A percentile compares a stretch with the other conserved stretches of the same genome.
These are phyloP conservation scores for Ormyrus labotus DNA, from an alignment of 2,888 invertebrate species.

Conservation along the genomic window DNA sequence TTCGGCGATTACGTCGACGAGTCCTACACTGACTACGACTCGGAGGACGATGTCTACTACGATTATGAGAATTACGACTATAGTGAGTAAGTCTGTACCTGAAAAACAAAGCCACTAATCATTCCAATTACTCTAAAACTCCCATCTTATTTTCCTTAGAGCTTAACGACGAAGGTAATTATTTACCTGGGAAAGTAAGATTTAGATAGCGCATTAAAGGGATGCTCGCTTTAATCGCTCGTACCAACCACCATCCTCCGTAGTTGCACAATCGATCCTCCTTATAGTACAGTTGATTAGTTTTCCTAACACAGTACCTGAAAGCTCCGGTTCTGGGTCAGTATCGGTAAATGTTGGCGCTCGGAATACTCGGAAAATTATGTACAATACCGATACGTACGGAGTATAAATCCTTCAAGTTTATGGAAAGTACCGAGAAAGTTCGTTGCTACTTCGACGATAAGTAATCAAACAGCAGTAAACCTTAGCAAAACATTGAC, in stretches of 20 bases:
- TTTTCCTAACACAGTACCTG: no score
- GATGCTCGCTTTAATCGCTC: no score
- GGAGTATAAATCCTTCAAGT: background rate
- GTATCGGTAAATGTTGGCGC: no score
- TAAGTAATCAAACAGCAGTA: slow-evolving; percentile 9
- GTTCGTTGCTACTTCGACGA: background rate
- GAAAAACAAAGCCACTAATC: background rate
- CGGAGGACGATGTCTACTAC: slow-evolving; percentile 72
- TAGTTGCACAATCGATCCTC: no score
- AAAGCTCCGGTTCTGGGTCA: no score
- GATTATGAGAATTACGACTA: slow-evolving; percentile 73
- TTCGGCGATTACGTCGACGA: slow-evolving; percentile 71
- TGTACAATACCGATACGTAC: background rate
- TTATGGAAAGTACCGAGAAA: background rate
- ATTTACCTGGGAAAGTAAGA: no score
- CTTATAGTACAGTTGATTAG: no score
- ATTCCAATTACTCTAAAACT: no score
- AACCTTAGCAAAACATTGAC: slow-evolving; percentile 27
- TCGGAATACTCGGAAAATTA: background rate
- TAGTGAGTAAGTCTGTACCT: slow-evolving; percentile 70
- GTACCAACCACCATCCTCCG: no score
- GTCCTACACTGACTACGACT: slow-evolving; percentile 72
- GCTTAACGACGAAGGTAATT: no score
- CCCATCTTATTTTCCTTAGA: no score
- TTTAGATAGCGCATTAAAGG: no score